Evolutionary conservation across 1,140 invertebrate genomes (phyloP).

Genomic region (Drosophila erecta): DNA sequence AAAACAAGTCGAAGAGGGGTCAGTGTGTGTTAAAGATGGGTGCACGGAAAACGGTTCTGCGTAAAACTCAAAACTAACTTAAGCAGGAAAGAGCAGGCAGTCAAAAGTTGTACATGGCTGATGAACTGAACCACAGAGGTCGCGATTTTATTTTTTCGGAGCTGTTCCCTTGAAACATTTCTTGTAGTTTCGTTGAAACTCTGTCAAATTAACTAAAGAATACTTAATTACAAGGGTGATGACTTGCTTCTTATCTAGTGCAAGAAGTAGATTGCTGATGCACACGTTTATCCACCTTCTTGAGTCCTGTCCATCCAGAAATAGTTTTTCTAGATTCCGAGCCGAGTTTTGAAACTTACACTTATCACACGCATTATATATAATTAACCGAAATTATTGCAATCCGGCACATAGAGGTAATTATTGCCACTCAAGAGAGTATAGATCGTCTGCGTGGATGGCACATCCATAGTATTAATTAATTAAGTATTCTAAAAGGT

Average conservation of each 20-base stretch:
- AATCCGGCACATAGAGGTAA: not conserved
- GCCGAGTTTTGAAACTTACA: too few species aligned
- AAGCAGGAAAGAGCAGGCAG: not conserved
- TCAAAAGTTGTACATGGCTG: slow-evolving; percentile 18
- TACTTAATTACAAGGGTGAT: slow-evolving; percentile 61
- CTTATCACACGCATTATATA: too few species aligned
- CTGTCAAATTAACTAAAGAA: slow-evolving; percentile 61
- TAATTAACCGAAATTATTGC: too few species aligned
- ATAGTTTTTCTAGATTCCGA: too few species aligned
- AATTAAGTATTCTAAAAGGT: slow-evolving; percentile 31
- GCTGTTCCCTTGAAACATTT: not conserved
- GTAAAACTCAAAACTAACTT: slow-evolving; percentile 64
- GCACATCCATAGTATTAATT: slow-evolving; percentile 18
- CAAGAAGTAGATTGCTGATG: not conserved
- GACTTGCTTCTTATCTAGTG: slow-evolving; percentile 20
- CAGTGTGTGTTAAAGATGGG: not conserved
- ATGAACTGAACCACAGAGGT: slow-evolving; percentile 1
- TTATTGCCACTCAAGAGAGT: slow-evolving; percentile 4
- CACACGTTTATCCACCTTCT: not conserved
- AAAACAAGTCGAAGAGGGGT: slow-evolving; percentile 55
- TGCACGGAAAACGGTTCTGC: slow-evolving; percentile 48
- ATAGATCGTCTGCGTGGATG: slow-evolving; percentile 12
- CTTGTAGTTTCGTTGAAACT: slow-evolving; percentile 19
- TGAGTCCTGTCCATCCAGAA: too few species aligned
- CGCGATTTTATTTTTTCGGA: slow-evolving; percentile 6